Evolutionary conservation across 2,888 invertebrate species (phyloP).

Genomic region (Leptopilina myrica): DNA sequence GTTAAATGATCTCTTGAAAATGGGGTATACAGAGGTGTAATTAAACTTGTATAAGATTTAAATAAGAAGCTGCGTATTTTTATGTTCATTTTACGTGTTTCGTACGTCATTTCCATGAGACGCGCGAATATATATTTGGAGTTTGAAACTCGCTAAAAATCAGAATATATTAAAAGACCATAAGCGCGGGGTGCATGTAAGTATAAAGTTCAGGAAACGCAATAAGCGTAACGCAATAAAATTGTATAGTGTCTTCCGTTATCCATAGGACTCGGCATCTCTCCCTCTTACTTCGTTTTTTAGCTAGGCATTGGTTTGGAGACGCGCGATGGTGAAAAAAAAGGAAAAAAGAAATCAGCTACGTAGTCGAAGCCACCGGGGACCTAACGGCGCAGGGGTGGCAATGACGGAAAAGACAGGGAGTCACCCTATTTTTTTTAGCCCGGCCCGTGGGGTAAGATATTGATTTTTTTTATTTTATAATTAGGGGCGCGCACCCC

Average conservation of each 20-base stretch:
- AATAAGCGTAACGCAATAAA: constrained; percentile 71
- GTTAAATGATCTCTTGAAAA: no score
- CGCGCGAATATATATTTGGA: neutral
- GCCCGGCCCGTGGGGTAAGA: constrained; percentile 71
- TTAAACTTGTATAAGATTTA: no score
- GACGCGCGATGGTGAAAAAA: constrained; percentile 26
- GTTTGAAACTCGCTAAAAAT: constrained; percentile 18
- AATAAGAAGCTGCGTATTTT: no score
- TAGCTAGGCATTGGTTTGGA: constrained; percentile 49
- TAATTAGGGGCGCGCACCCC: constrained; percentile 76
- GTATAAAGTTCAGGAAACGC: constrained; percentile 68
- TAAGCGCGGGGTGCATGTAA: constrained; percentile 31
- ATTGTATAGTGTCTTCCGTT: constrained; percentile 68
- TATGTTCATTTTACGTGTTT: neutral
- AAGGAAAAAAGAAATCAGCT: constrained; percentile 64
- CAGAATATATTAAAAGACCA: constrained; percentile 37
- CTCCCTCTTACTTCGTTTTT: constrained; percentile 39
- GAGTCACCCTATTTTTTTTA: constrained; percentile 73
- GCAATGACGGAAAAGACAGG: constrained; percentile 68
- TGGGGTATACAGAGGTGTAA: no score
- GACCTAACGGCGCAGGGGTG: constrained; percentile 62
- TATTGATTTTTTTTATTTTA: constrained; percentile 77
- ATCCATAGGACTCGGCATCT: constrained; percentile 55
- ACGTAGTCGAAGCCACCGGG: constrained; percentile 61
- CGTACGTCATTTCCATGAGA: constrained; percentile 1